A percentile compares a stretch with the other conserved stretches of the same genome.
Evolutionary conservation across 2,797 vertebrate species (phyloP).

Genomic region (Semaprochilodus insignis): DNA sequence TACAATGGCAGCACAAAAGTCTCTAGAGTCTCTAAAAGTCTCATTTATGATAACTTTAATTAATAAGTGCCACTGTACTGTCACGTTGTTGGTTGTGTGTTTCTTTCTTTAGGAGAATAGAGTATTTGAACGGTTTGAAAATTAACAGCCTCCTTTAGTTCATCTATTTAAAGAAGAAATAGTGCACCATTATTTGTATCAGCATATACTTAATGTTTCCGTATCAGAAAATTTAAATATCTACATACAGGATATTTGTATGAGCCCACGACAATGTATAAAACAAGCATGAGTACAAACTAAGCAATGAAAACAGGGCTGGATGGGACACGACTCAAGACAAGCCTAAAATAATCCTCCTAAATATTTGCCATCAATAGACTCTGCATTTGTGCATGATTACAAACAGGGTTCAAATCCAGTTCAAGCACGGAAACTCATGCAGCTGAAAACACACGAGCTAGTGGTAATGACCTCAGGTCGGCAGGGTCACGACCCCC

Average conservation of each 20-base stretch:
- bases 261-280: neutral
- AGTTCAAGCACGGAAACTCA: slow-evolving; percentile 1
- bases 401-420: neutral
- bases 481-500: slow-evolving; percentile 41
- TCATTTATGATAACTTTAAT: no score
- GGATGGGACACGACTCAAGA: slow-evolving; percentile 19
- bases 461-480: slow-evolving; percentile 30
- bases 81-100: no score
- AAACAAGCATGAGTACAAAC: neutral
- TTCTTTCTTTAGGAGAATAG: no score
- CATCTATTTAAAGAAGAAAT: no score
- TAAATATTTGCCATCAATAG: neutral
- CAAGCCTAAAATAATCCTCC: slow-evolving; percentile 40
- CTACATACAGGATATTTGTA: neutral
- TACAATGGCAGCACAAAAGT: no score
- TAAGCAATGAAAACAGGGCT: slow-evolving; percentile 20
- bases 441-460: slow-evolving; percentile 9
- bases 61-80: no score
- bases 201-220: no score
- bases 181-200: no score
- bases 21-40: no score
- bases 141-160: no score
- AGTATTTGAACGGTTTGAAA: no score
- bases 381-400: neutral
- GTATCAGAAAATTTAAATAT: no score